These are phyloP conservation scores for Schizopygopsis malacanthus DNA, from an alignment of 2,797 vertebrate genomes.

Conservation along the genomic window DNA sequence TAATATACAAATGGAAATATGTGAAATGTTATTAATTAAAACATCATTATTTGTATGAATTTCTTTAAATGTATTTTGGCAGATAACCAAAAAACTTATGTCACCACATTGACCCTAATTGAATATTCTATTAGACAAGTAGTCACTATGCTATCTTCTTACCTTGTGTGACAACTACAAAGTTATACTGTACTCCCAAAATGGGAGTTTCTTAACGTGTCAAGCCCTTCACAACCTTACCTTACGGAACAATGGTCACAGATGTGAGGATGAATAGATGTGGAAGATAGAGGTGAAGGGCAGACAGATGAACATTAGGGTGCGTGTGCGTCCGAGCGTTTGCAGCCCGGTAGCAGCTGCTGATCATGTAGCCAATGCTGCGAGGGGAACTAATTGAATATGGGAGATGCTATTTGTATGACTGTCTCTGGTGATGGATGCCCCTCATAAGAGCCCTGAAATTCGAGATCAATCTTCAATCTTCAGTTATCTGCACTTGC, in stretches of 20 bases:
- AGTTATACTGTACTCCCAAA: conserved; percentile 17
- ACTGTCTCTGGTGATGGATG: conserved; percentile 80
- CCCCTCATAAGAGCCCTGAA: conserved; percentile 80
- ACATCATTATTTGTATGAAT: too few relatives aligned
- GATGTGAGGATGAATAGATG: conserved; percentile 42
- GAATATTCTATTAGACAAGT: conserved; percentile 43
- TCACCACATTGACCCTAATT: conserved; percentile 6
- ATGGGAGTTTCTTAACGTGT: conserved; percentile 10
- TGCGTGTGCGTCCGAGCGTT: not conserved
- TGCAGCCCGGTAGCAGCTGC: conserved; percentile 15
- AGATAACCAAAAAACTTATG: not conserved
- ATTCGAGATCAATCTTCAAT: conserved; percentile 79
- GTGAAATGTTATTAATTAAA: not conserved
- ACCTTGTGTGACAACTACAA: conserved; percentile 33
- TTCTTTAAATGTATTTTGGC: not conserved
- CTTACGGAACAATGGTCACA: conserved; percentile 15
- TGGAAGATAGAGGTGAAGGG: conserved; percentile 31
- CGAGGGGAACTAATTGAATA: conserved; percentile 73
- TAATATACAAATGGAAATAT: not conserved
- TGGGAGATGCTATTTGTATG: conserved; percentile 72
- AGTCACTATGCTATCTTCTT: conserved; percentile 39
- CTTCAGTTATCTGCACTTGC: conserved; percentile 68
- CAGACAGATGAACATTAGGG: conserved; percentile 34
- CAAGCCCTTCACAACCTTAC: conserved; percentile 20
- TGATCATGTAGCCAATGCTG: conserved; percentile 43